Percentiles rank a stretch among this genome's conserved stretches.
phyloP scores from a whole-genome alignment of 2,797 vertebrate species.

The Rhinogobio ventralis region DNA sequence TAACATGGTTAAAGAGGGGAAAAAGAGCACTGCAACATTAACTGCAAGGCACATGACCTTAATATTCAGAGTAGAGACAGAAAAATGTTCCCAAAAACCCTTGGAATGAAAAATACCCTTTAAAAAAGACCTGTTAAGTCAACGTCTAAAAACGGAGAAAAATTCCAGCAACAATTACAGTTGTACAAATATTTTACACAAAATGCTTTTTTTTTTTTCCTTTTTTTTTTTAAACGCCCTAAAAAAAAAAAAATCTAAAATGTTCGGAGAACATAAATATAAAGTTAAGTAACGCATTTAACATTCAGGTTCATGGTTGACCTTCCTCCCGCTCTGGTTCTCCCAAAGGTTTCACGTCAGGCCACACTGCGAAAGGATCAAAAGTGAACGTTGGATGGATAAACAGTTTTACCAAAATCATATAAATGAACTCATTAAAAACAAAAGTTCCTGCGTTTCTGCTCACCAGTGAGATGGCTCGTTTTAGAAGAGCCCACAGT shows the following conservation, averaged over 20 bases:
- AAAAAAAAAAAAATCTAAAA: constrained; percentile 73
- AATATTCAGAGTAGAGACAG: constrained; percentile 31
- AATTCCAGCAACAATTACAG: constrained; percentile 86
- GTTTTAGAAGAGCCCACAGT: constrained; percentile 97
- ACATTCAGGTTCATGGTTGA: constrained; percentile 79
- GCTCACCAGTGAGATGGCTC: constrained; percentile 51
- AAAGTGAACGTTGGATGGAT: background rate
- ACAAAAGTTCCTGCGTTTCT: background rate
- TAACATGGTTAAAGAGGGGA: constrained; percentile 6
- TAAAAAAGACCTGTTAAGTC: constrained; percentile 68
- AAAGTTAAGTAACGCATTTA: constrained; percentile 88
- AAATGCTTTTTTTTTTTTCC: constrained; percentile 64
- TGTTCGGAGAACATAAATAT: constrained; percentile 94
- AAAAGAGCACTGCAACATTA: constrained; percentile 35
- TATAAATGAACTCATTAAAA: background rate
- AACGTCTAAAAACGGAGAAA: constrained; percentile 74
- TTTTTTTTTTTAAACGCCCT: constrained; percentile 29
- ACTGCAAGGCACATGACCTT: constrained; percentile 45
- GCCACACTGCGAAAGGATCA: constrained; percentile 14
- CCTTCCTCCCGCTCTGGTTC: constrained; percentile 66
- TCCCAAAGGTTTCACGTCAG: constrained; percentile 45
- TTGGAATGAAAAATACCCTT: constrained; percentile 59
- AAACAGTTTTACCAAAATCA: background rate
- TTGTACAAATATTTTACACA: constrained; percentile 92
- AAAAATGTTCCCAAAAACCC: constrained; percentile 44